Conservation (phyloP, 2,113 vertebrate genomes). For the Syrrhaptes paradoxus region DNA sequence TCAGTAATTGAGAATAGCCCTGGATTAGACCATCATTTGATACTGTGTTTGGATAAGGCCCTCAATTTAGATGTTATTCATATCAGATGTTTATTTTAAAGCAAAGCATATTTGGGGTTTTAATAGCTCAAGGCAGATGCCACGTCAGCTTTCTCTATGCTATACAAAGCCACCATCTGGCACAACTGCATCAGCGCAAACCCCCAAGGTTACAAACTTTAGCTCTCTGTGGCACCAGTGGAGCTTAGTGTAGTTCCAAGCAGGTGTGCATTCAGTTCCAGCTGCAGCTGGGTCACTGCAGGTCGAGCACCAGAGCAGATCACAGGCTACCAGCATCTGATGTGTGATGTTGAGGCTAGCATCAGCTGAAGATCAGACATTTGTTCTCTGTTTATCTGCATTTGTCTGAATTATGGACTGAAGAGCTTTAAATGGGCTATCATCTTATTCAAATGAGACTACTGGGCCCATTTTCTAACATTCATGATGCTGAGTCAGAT, state of each 20-base stretch:
- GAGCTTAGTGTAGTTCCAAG: not conserved
- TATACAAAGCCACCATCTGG: conserved; percentile 51
- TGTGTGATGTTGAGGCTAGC: not conserved
- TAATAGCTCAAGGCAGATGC: conserved; percentile 30
- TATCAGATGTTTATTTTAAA: conserved; percentile 55
- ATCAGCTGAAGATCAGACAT: not conserved
- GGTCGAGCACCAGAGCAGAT: not conserved
- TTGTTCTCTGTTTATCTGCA: not conserved
- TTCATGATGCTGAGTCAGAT: not conserved
- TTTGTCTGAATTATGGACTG: not conserved
- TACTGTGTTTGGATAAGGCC: conserved; percentile 46
- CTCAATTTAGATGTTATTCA: conserved; percentile 29
- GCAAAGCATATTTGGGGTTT: conserved; percentile 27
- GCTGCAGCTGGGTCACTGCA: not conserved
- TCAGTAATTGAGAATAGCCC: conserved; percentile 37
- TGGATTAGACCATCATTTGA: conserved; percentile 48
- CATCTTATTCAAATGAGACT: not conserved
- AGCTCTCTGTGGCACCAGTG: not conserved
- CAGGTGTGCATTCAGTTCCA: not conserved
- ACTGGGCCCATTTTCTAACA: not conserved
- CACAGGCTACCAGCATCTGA: not conserved
- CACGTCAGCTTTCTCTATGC: not conserved
- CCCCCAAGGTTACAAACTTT: not conserved
- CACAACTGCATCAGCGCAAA: not conserved
- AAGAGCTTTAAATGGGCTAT: not conserved